A percentile compares a stretch with the other conserved stretches of the same genome.
phyloP scores from a whole-genome alignment of 2,888 invertebrate species.

The Caenorhabditis virilis region DNA sequence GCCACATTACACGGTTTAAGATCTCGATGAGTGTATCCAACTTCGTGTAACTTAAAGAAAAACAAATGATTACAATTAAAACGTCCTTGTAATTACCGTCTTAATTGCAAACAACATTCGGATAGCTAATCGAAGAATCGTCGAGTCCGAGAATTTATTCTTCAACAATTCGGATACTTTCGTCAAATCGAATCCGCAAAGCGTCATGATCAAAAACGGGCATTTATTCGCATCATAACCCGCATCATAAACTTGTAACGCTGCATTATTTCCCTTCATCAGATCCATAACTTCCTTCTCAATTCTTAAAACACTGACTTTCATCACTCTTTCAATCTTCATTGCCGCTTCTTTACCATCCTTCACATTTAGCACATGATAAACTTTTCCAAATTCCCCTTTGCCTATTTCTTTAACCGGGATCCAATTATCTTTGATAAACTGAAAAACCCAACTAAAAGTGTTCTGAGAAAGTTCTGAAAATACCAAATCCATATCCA shows the following conservation, averaged over 20 bases:
- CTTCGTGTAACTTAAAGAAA: conserved; percentile 29
- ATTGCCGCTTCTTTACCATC: conserved; percentile 32
- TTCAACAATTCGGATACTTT: conserved; percentile 14
- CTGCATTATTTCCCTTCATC: conserved; percentile 12
- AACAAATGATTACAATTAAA: not conserved
- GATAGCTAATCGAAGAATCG: conserved; percentile 30
- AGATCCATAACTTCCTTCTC: conserved; percentile 18
- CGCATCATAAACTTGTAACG: conserved; percentile 21
- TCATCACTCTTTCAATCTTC: conserved; percentile 22
- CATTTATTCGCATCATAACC: conserved; percentile 12
- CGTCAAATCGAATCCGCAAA: conserved; percentile 37
- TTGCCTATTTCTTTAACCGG: conserved; percentile 23
- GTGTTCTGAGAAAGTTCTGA: too few relatives aligned
- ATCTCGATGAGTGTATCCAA: conserved; percentile 34
- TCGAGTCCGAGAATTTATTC: conserved; percentile 25
- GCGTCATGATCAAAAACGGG: conserved; percentile 32
- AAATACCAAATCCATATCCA: conserved; percentile 1
- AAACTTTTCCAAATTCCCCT: conserved; percentile 33
- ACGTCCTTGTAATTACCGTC: conserved; percentile 9
- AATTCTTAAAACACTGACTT: conserved; percentile 23
- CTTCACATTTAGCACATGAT: conserved; percentile 20
- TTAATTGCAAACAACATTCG: conserved; percentile 30
- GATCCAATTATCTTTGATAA: conserved; percentile 17
- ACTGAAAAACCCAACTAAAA: too few relatives aligned
- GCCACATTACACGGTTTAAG: conserved; percentile 41